Evolutionary conservation across 2,797 vertebrate species (phyloP).

Genomic region (Coreius guichenoti): DNA sequence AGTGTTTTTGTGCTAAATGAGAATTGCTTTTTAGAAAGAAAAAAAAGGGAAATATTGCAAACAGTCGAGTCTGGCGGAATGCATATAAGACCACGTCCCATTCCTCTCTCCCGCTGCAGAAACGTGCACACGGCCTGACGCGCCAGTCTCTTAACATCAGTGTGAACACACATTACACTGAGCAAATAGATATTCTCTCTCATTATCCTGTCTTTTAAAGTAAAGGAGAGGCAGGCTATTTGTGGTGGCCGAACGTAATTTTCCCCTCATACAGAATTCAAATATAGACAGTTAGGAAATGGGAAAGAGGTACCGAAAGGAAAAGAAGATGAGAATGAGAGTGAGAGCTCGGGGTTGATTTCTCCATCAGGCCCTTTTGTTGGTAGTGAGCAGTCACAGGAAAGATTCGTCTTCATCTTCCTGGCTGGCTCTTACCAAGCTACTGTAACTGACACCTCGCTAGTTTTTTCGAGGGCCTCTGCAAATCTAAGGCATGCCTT

Average conservation of each 20-base stretch:
- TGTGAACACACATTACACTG: slow-evolving; percentile 78
- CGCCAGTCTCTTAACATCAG: slow-evolving; percentile 69
- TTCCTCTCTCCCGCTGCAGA: slow-evolving; percentile 29
- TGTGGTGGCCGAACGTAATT: slow-evolving; percentile 73
- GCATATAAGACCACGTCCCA: slow-evolving; percentile 40
- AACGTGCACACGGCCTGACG: slow-evolving; percentile 44
- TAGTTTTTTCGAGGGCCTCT: slow-evolving; percentile 87
- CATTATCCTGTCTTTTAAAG: slow-evolving; percentile 83
- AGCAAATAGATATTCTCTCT: slow-evolving; percentile 81
- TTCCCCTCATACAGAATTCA: slow-evolving; percentile 73
- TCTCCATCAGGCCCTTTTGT: slow-evolving; percentile 48
- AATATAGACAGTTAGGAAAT: slow-evolving; percentile 68
- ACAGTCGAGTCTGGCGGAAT: slow-evolving; percentile 28
- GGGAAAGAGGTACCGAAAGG: slow-evolving; percentile 52
- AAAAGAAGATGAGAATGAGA: slow-evolving; percentile 43
- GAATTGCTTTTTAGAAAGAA: background rate
- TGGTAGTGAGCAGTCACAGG: slow-evolving; percentile 23
- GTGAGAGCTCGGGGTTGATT: slow-evolving; percentile 52
- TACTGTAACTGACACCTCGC: slow-evolving; percentile 80
- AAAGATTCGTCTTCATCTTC: slow-evolving; percentile 41
- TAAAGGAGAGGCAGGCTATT: slow-evolving; percentile 71
- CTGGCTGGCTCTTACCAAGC: slow-evolving; percentile 65
- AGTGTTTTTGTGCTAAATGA: slow-evolving; percentile 16
- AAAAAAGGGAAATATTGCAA: slow-evolving; percentile 12
- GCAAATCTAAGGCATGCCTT: slow-evolving; percentile 80